phyloP scores from a whole-genome alignment of 1,140 invertebrate genomes.

The Trypoxylus dichotomus region DNA sequence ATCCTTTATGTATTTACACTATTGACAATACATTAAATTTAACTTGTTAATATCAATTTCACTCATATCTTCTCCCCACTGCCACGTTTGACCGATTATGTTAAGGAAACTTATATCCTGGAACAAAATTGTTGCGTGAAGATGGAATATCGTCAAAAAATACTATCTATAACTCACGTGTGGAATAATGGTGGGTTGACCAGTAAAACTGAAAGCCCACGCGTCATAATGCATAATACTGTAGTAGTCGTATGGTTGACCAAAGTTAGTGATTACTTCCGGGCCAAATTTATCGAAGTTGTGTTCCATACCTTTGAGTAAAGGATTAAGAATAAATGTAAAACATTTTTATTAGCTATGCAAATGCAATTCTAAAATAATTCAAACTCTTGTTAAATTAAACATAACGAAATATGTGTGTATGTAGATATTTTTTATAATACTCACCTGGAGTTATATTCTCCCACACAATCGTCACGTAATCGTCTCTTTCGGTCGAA shows the following conservation, averaged over 20 bases:
- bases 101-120: not conserved
- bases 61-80: conserved; percentile 58
- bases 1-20: not conserved
- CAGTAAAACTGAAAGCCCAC: conserved; percentile 68
- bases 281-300: conserved; percentile 72
- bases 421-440: too few species aligned
- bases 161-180: conserved; percentile 52
- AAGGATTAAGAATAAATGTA: too few species aligned
- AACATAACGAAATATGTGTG: too few species aligned
- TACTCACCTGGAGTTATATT: conserved; percentile 53
- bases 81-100: conserved; percentile 62
- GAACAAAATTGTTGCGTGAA: not conserved
- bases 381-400: too few species aligned
- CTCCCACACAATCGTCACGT: conserved; percentile 29
- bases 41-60: conserved; percentile 67
- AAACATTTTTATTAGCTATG: too few species aligned
- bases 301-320: conserved; percentile 59
- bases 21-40: conserved; percentile 63
- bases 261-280: conserved; percentile 64
- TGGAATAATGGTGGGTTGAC: conserved; percentile 64
- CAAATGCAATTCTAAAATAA: too few species aligned
- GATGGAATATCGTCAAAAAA: not conserved
- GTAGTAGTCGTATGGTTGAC: conserved; percentile 66
- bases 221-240: conserved; percentile 75
- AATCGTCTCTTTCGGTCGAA: conserved; percentile 30